Conservation (phyloP, 2,888 invertebrate genomes). For the Pseudeuparius sepicola region DNA sequence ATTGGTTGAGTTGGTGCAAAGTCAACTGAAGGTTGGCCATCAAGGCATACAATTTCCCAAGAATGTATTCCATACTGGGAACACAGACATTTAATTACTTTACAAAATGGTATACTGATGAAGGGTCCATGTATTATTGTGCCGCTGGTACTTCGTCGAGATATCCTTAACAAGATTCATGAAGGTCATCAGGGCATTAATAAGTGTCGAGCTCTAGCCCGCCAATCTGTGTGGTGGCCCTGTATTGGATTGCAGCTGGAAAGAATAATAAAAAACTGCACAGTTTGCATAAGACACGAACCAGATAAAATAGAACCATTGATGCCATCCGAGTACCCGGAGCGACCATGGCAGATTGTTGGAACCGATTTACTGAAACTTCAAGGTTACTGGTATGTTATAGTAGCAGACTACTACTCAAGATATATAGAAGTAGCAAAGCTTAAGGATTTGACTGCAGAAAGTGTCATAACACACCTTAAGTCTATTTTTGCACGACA, state of each 20-base stretch:
- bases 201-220: slow-evolving; percentile 19
- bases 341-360: slow-evolving; percentile 21
- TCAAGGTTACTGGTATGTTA: slow-evolving; percentile 16
- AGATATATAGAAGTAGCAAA: slow-evolving; percentile 20
- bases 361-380: slow-evolving; percentile 20
- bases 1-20: slow-evolving; percentile 5
- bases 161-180: slow-evolving; percentile 21
- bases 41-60: slow-evolving; percentile 14
- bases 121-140: slow-evolving; percentile 16
- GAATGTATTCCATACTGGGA: slow-evolving; percentile 16
- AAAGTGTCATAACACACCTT: slow-evolving; percentile 11
- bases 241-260: slow-evolving; percentile 17
- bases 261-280: slow-evolving; percentile 15
- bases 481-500: slow-evolving; percentile 22
- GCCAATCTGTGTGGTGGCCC: slow-evolving; percentile 22
- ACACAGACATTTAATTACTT: slow-evolving; percentile 13
- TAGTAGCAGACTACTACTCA: slow-evolving; percentile 22
- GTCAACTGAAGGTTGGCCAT: slow-evolving; percentile 17
- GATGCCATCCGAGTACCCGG: slow-evolving; percentile 18
- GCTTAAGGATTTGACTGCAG: slow-evolving; percentile 10
- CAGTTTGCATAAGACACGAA: slow-evolving; percentile 15
- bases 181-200: slow-evolving; percentile 22
- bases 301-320: slow-evolving; percentile 16
- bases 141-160: slow-evolving; percentile 15
- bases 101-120: slow-evolving; percentile 13